phyloP scores from a whole-genome alignment of 2,113 vertebrate genomes.

The Platycercus adscitus region DNA sequence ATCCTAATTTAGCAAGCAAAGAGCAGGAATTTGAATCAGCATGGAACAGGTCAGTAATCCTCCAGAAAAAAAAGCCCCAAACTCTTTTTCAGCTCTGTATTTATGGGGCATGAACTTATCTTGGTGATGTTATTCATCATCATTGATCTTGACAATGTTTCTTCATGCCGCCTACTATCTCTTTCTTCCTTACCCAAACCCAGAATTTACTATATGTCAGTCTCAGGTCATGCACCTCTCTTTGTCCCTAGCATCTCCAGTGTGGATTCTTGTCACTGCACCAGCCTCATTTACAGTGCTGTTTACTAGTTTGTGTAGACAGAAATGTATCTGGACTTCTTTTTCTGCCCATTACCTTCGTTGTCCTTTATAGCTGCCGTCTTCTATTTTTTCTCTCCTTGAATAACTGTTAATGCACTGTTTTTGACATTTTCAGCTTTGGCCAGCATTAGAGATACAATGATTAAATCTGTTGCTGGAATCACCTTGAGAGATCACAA shows the following conservation, averaged over 20 bases:
- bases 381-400: neutral
- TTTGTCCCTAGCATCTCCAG: neutral
- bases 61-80: neutral
- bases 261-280: neutral
- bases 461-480: neutral
- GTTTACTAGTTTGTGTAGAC: neutral
- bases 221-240: neutral
- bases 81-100: neutral
- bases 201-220: neutral
- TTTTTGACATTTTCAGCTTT: neutral
- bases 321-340: neutral
- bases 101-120: neutral
- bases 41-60: neutral
- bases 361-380: neutral
- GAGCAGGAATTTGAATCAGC: neutral
- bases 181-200: neutral
- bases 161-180: neutral
- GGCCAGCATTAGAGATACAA: neutral
- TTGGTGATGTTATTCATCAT: neutral
- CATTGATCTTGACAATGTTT: neutral
- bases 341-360: neutral
- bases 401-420: neutral
- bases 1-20: neutral
- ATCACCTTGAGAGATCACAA: neutral
- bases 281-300: neutral